These are phyloP conservation scores for Carassius auratus DNA, from an alignment of 2,113 vertebrate species.

Conservation along the genomic window DNA sequence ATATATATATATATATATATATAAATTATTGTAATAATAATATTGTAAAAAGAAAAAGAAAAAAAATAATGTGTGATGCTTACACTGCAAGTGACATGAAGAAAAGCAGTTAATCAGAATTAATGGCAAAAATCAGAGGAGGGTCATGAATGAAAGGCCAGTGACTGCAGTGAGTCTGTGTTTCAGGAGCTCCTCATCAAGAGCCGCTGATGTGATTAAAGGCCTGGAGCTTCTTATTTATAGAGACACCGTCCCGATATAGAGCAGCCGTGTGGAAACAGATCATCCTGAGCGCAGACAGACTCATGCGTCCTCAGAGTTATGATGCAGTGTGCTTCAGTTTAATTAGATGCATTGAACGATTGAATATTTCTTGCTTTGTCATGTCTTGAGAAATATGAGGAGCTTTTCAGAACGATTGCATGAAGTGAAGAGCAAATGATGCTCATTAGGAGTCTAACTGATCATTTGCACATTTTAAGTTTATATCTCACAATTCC, in stretches of 20 bases:
- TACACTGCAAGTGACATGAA: background rate
- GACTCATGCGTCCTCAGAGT: background rate
- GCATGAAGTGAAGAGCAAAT: no score
- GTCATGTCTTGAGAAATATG: no score
- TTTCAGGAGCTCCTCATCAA: background rate
- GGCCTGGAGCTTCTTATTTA: slow-evolving; percentile 1
- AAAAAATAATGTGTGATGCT: background rate
- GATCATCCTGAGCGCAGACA: no score
- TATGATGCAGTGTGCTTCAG: background rate
- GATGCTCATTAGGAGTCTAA: no score
- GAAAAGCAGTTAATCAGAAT: background rate
- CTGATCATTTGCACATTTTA: no score
- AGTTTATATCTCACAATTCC: no score
- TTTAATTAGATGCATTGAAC: background rate
- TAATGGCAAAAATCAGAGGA: background rate
- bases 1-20: no score
- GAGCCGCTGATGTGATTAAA: slow-evolving; percentile 20
- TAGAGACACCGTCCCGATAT: background rate
- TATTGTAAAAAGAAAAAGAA: no score
- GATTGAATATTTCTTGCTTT: background rate
- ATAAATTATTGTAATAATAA: no score
- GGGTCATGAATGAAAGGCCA: no score
- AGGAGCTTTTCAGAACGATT: background rate
- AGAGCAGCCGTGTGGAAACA: no score
- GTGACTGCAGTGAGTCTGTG: background rate